Conservation (phyloP, 1,140 invertebrate genomes). For the Oedothorax gibbosus region DNA sequence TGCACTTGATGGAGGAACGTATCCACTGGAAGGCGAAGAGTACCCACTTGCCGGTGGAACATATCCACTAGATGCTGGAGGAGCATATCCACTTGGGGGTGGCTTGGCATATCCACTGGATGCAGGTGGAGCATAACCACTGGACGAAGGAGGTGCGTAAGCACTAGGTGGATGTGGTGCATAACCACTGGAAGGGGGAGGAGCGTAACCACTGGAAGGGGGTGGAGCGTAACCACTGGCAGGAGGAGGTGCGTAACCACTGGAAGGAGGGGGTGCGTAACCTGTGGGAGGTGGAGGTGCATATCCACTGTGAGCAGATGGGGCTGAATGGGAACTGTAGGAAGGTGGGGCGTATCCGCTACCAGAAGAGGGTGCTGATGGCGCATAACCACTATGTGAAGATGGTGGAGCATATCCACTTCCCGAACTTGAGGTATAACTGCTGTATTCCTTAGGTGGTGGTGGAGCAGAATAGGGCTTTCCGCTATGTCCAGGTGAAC, state of each 20-base stretch:
- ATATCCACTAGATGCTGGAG: slow-evolving; percentile 17
- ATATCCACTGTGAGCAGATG: neutral
- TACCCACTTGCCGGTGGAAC: slow-evolving; percentile 7
- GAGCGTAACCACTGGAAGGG: neutral
- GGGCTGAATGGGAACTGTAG: slow-evolving; percentile 14
- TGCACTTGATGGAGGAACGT: neutral
- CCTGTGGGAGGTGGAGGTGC: neutral
- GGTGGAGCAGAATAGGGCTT: slow-evolving; percentile 12
- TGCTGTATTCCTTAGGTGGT: neutral
- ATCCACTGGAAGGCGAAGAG: slow-evolving; percentile 10
- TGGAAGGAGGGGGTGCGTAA: slow-evolving; percentile 5
- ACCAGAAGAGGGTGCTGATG: neutral
- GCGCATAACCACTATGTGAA: slow-evolving; percentile 18
- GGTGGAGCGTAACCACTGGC: slow-evolving; percentile 16
- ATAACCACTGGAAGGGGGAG: slow-evolving; percentile 4
- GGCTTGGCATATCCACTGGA: neutral
- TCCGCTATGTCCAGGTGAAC: neutral
- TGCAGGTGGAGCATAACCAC: neutral
- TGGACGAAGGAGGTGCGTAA: neutral
- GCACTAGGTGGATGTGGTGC: slow-evolving; percentile 1
- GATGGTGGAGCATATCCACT: slow-evolving; percentile 1
- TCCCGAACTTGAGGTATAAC: slow-evolving; percentile 12
- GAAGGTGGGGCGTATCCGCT: slow-evolving; percentile 18
- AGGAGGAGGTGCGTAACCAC: slow-evolving; percentile 8
- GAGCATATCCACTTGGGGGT: neutral